Evolutionary conservation across 2,113 vertebrate genomes (phyloP), one percentile per base, ranked within the genome.

Genomic region (Peucedramus taeniatus): DNA sequence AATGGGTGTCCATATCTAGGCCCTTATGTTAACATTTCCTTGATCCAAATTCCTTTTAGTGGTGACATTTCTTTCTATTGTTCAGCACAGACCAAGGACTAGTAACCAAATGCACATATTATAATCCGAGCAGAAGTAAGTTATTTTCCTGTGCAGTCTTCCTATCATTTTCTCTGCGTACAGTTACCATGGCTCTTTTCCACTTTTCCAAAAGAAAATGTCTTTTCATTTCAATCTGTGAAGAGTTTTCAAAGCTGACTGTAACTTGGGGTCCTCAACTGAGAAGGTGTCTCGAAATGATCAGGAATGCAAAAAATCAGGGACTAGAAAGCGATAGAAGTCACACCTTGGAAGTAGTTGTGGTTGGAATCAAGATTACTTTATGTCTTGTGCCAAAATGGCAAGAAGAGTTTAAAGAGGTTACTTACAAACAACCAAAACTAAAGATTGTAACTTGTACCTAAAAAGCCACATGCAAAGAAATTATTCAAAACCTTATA

Each of bases 71-170:
- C 70, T 96, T 96, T 95, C 91, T 61, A 45, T 19, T 42, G 35
- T 82, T 95, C 91, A 94, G 85, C 75, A 83, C 22, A 95, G 91
- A 95, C 92, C 80, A 94, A 93, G 84, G 40, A 50, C 51, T 65
- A 68, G 47, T 76, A 96, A 85, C 80, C 84, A 91, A 93, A 90
- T 70, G 83, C 64, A 93, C 70, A 56, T 33, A 47, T n/a, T 68
- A 69, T 64, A 95, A 64, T 90, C 84, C 83, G 86, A 96, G 78
- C 12, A 94, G 71, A 95, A 86, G 33, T 81, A 94, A 85, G 42
- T 89, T 96, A 91, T 96, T 96, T 96, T 91, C 71, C 84, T 76
- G 56, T 35, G 57, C 63, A 90, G 81, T 64, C 75, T 96, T 81
- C 74, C 82, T 75, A 76, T 59, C 24, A 79, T 96, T 94, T 91